These are phyloP conservation scores for Hemithea aestivaria DNA, from an alignment of 2,888 invertebrate genomes.

Conservation along the genomic window DNA sequence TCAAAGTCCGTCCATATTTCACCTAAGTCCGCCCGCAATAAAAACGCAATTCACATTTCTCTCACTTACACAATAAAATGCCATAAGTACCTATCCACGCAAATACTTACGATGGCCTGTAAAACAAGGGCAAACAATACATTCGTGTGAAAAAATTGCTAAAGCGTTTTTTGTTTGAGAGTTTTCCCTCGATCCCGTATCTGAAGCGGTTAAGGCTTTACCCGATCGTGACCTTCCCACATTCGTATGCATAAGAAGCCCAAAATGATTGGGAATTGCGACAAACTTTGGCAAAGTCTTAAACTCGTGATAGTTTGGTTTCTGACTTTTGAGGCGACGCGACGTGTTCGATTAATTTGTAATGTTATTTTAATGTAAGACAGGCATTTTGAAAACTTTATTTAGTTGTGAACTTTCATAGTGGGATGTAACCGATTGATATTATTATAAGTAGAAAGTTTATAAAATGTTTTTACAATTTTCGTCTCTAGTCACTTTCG, in stretches of 20 bases:
- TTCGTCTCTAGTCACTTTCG: too few species aligned
- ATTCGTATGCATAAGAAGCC: conserved; percentile 4
- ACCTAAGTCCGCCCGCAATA: conserved; percentile 26
- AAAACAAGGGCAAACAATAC: conserved; percentile 41
- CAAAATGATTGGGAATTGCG: neutral
- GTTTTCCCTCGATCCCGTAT: conserved; percentile 24
- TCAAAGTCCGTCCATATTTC: conserved; percentile 17
- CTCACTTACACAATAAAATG: conserved; percentile 32
- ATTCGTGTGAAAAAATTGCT: conserved; percentile 34
- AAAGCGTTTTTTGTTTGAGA: conserved; percentile 20
- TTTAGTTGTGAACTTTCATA: too few species aligned
- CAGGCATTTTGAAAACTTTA: too few species aligned
- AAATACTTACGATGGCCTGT: conserved; percentile 36
- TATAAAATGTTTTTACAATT: too few species aligned
- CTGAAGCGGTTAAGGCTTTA: conserved; percentile 12
- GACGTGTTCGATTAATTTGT: too few species aligned
- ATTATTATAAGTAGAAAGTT: too few species aligned
- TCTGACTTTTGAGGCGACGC: neutral
- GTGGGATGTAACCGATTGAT: too few species aligned
- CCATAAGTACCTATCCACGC: conserved; percentile 38
- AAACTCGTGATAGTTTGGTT: neutral
- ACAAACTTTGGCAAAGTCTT: neutral
- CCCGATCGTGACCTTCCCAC: conserved; percentile 3
- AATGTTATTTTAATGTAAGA: too few species aligned
- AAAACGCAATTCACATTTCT: conserved; percentile 37